Percentiles rank a stretch among this genome's conserved stretches.
phyloP scores from a whole-genome alignment of 2,888 invertebrate species.

The Caenorhabditis macrosperma region DNA sequence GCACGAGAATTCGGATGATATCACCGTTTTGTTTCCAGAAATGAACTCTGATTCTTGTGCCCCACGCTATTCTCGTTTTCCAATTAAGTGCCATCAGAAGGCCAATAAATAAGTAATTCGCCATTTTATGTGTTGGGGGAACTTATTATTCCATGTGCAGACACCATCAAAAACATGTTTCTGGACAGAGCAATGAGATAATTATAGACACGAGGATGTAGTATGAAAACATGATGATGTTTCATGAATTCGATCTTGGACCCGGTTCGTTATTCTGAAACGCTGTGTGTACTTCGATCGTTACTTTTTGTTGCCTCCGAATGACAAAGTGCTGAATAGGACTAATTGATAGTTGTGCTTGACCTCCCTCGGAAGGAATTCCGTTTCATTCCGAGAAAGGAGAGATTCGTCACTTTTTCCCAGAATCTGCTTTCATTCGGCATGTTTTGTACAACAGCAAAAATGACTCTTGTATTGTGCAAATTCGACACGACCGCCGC shows the following conservation, averaged over 20 bases:
- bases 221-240: slow-evolving; percentile 1
- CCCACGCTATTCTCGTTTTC: not conserved
- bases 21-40: too few relatives aligned
- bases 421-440: slow-evolving; percentile 1
- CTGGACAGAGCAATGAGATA: slow-evolving; percentile 4
- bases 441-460: slow-evolving; percentile 49
- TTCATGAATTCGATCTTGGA: not conserved
- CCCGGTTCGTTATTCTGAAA: not conserved
- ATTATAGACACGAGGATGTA: slow-evolving; percentile 7
- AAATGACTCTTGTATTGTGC: slow-evolving; percentile 37
- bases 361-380: slow-evolving; percentile 22
- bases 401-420: slow-evolving; percentile 38
- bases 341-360: slow-evolving; percentile 12
- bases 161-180: slow-evolving; percentile 21
- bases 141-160: slow-evolving; percentile 34
- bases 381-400: slow-evolving; percentile 17
- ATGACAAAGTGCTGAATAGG: slow-evolving; percentile 29
- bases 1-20: too few relatives aligned
- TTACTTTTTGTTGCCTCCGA: not conserved
- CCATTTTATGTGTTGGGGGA: slow-evolving; percentile 16
- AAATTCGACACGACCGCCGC: slow-evolving; percentile 25
- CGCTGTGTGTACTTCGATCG: slow-evolving; percentile 10
- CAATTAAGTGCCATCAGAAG: not conserved
- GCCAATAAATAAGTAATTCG: slow-evolving; percentile 1
- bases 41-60: not conserved